Base-by-base conservation (phyloP, 2,797 vertebrate species). In the Menidia menidia region DNA sequence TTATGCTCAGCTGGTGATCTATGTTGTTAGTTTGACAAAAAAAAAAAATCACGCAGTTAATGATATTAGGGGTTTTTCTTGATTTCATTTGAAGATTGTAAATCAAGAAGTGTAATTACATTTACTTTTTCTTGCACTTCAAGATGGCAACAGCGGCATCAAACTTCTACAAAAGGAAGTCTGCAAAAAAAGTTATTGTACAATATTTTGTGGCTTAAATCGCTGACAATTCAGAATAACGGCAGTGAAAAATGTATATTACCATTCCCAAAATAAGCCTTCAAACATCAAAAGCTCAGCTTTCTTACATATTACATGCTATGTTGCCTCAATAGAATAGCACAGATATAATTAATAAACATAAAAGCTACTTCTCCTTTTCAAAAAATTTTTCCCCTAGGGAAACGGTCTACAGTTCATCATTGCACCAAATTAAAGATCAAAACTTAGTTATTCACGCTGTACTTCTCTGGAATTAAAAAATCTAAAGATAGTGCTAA, bases 81-180 rank as follows among this genome's bases (percentile, higher is more conserved):
- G 14, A 78, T 78, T 64, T 57, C 5, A 70, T 41, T 8, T 14
- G 2, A 53, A 50, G 1, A 57, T 55, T 31, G 43, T 74, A 2
- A 67, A 33, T 35, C 3, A 41, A 47, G 16, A 55, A 13, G 19
- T 19, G 19, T 25, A 62, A 56, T 56, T 44, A 45, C 32, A 52
- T 52, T 60, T 78, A 81, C 67, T 79, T 79, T 51, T 75, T 52
- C 3, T 44, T 0, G 47, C 30, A 66, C 54, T 61, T 77, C 55
- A 60, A 53, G 70, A 33, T 44, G 67, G 13, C 12, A 57, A 71
- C 41, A 4, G 67, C 68, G 57, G 63, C 68, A 71, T 68, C 51
- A 68, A 72, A 71, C 63, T 53, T 66, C 64, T 67, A 75, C 3
- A 63, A 68, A 62, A 75, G 67, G 55, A 64, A 68, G 69, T 51